phyloP scores from a whole-genome alignment of 2,797 vertebrate genomes.

The Tangara arthus region DNA sequence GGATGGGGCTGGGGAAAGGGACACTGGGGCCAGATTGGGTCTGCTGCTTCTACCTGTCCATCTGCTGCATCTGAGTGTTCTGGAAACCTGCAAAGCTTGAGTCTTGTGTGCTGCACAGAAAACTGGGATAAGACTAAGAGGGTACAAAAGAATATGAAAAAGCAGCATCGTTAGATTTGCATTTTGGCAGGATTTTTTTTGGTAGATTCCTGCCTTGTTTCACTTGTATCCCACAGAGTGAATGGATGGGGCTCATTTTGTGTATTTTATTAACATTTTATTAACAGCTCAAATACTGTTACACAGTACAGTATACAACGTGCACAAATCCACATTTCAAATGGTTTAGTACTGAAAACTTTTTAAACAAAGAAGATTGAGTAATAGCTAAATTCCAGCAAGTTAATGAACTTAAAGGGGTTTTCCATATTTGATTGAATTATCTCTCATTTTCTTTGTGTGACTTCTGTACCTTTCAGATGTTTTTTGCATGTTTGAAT shows the following conservation, averaged over 20 bases:
- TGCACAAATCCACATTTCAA: not conserved
- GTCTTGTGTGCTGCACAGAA: not conserved
- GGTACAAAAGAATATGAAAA: not conserved
- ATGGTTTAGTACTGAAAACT: not conserved
- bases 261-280: not conserved
- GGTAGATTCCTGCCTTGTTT: not conserved
- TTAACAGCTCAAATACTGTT: not conserved
- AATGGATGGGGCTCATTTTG: not conserved
- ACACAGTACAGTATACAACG: not conserved
- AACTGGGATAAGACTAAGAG: not conserved
- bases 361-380: not conserved
- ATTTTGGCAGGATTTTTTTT: not conserved
- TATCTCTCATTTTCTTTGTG: not conserved
- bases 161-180: not conserved
- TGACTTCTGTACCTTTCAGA: not conserved
- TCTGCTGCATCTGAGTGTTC: slow-evolving; percentile 59
- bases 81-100: not conserved
- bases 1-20: slow-evolving; percentile 74
- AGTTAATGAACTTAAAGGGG: not conserved
- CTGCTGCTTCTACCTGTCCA: slow-evolving; percentile 82
- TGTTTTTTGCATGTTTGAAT: not conserved
- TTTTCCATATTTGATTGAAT: not conserved
- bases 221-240: not conserved
- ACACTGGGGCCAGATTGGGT: slow-evolving; percentile 73
- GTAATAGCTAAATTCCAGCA: not conserved